Evolutionary conservation across 2,797 vertebrate genomes (phyloP).

Genomic region (Nyctalus aviator): DNA sequence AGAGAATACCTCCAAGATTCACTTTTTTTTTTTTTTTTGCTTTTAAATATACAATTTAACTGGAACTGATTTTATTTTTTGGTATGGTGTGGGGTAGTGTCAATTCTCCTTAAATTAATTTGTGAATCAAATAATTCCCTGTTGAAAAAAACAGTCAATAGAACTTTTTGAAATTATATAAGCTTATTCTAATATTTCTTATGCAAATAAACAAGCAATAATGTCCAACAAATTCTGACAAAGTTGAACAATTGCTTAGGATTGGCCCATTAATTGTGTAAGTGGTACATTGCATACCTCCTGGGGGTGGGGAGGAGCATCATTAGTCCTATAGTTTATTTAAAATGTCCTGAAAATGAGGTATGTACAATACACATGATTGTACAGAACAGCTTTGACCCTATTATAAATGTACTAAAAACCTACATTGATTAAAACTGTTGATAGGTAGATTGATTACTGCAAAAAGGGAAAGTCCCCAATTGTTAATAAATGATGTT

Average conservation of each 20-base stretch:
- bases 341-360: neutral
- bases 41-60: neutral
- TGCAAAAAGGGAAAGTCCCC: neutral
- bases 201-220: neutral
- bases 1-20: too few relatives aligned
- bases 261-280: neutral
- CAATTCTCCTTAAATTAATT: constrained; percentile 48
- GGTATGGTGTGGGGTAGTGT: neutral
- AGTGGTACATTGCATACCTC: neutral
- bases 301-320: too few relatives aligned
- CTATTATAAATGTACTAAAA: neutral
- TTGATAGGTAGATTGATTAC: neutral
- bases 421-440: neutral
- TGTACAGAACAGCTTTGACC: neutral
- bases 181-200: neutral
- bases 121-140: neutral
- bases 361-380: neutral
- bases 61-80: neutral
- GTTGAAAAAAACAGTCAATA: neutral
- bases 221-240: constrained; percentile 16
- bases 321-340: neutral
- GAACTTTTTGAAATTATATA: neutral
- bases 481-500: neutral
- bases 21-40: neutral
- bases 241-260: neutral